A percentile compares a stretch with the other conserved stretches of the same genome.
Evolutionary conservation across 2,888 invertebrate species (phyloP).

Genomic region (Amaurobius ferox): DNA sequence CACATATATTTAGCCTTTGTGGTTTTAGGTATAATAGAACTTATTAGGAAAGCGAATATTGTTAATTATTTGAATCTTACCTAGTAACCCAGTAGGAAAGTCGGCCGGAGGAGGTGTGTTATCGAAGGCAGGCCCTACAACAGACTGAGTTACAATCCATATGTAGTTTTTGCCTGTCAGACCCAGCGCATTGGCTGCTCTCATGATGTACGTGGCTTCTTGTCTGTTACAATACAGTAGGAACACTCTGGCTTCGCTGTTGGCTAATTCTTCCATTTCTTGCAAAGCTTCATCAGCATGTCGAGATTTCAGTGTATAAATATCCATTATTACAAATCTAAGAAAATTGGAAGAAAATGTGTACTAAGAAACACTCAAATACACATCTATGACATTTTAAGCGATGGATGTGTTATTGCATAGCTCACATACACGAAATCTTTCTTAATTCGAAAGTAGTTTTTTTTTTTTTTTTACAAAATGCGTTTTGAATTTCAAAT

Average conservation of each 20-base stretch:
- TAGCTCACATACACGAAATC: too few species aligned
- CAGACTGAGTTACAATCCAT: slow-evolving; percentile 97
- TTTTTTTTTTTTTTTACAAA: too few species aligned
- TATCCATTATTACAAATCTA: slow-evolving; percentile 91
- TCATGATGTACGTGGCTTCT: slow-evolving; percentile 89
- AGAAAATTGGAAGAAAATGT: slow-evolving; percentile 38
- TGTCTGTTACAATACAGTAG: slow-evolving; percentile 92
- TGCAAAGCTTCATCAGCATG: slow-evolving; percentile 81
- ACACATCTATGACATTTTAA: too few species aligned
- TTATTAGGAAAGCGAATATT: too few species aligned
- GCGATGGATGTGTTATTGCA: too few species aligned
- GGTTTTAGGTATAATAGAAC: too few species aligned
- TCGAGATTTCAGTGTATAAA: slow-evolving; percentile 77
- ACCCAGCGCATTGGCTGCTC: slow-evolving; percentile 84
- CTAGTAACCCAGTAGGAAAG: slow-evolving; percentile 94
- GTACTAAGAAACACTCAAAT: too few species aligned
- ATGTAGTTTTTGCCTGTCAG: slow-evolving; percentile 93
- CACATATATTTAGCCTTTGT: too few species aligned
- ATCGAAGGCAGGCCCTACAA: slow-evolving; percentile 85
- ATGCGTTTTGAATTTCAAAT: too few species aligned
- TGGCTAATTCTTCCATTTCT: slow-evolving; percentile 88
- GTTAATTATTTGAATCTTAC: too few species aligned
- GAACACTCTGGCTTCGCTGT: slow-evolving; percentile 94
- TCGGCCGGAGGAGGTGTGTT: slow-evolving; percentile 83
- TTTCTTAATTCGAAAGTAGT: too few species aligned